Evolutionary conservation across 2,888 invertebrate species (phyloP).

Genomic region (Andrena hattorfiana): DNA sequence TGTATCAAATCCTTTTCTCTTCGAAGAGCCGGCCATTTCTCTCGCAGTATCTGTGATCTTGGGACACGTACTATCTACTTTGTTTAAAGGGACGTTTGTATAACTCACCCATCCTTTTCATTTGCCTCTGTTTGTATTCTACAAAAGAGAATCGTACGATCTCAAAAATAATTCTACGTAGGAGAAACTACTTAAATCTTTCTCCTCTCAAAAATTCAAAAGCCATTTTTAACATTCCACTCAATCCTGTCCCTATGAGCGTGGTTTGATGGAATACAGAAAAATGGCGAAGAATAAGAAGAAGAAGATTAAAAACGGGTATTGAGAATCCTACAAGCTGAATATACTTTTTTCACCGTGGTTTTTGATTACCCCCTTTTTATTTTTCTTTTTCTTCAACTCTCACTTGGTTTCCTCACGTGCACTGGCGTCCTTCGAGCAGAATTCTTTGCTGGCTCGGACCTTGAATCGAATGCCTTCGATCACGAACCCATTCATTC

Average conservation of each 20-base stretch:
- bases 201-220: too few relatives aligned
- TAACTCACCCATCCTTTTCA: not conserved
- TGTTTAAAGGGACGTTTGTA: constrained; percentile 30
- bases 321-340: constrained; percentile 34
- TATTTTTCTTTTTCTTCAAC: constrained; percentile 16
- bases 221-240: not conserved
- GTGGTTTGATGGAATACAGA: not conserved
- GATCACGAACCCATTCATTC: constrained; percentile 26
- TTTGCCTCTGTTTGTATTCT: not conserved
- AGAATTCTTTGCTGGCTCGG: constrained; percentile 30
- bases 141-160: not conserved
- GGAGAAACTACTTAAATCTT: too few relatives aligned
- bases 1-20: constrained; percentile 57
- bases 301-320: constrained; percentile 22
- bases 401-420: constrained; percentile 29
- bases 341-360: constrained; percentile 37
- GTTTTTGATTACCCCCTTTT: constrained; percentile 23
- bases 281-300: not conserved
- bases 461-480: constrained; percentile 39
- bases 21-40: constrained; percentile 42
- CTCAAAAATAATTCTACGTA: too few relatives aligned
- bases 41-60: constrained; percentile 40
- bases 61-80: constrained; percentile 27
- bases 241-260: not conserved
- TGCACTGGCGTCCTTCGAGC: constrained; percentile 36